Percentiles rank a stretch among this genome's conserved stretches.
phyloP scores from a whole-genome alignment of 2,888 invertebrate genomes.

The Capitulum mitella region DNA sequence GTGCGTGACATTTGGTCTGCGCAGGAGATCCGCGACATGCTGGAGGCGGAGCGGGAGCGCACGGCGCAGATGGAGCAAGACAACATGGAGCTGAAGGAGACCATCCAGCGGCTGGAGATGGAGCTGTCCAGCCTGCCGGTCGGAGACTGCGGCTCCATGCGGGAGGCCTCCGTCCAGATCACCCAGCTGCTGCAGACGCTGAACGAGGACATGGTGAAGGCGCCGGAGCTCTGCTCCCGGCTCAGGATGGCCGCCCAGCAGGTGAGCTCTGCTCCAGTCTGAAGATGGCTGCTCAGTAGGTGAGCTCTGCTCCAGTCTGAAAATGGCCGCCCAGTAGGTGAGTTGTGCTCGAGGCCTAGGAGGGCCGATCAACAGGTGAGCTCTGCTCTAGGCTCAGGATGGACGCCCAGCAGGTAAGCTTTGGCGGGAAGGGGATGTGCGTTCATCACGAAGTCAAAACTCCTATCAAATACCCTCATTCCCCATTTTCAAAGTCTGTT shows the following conservation, averaged over 20 bases:
- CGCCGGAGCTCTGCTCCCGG: conserved; percentile 4
- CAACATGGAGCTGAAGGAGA: background rate
- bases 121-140: conserved; percentile 15
- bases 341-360: background rate
- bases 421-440: background rate
- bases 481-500: too few relatives aligned
- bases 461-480: too few relatives aligned
- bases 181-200: conserved; percentile 16
- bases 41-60: conserved; percentile 3
- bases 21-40: background rate
- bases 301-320: background rate
- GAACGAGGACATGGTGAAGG: conserved; percentile 14
- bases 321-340: conserved; percentile 4
- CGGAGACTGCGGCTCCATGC: conserved; percentile 1
- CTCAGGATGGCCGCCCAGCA: conserved; percentile 7
- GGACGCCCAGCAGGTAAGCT: background rate
- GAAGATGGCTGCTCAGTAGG: background rate
- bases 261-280: conserved; percentile 4
- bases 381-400: too few relatives aligned
- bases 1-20: too few relatives aligned
- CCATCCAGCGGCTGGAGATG: conserved; percentile 20
- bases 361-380: conserved; percentile 8
- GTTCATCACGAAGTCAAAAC: too few relatives aligned
- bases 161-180: conserved; percentile 11
- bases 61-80: background rate